Percentiles rank a stretch among this genome's conserved stretches.
Conservation (phyloP, 2,888 invertebrate genomes). For the Incurvaria masculella region DNA sequence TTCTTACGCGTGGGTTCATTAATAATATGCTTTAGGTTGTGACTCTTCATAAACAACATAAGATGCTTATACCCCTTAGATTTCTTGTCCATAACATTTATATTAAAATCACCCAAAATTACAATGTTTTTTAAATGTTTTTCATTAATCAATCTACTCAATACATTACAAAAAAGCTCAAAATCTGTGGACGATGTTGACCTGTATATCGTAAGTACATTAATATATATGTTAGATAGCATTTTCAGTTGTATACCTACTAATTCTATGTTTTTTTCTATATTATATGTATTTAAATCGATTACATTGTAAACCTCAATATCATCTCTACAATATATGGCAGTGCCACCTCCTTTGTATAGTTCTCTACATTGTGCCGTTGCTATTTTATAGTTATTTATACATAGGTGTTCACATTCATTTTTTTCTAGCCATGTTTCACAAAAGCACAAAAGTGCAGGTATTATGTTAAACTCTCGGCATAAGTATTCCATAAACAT, state of each 20-base stretch:
- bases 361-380: background rate
- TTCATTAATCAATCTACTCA: background rate
- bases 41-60: background rate
- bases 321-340: background rate
- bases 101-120: background rate
- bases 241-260: background rate
- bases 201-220: background rate
- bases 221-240: background rate
- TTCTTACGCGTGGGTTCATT: background rate
- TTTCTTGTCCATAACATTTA: background rate
- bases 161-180: background rate
- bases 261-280: background rate
- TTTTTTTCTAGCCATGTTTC: background rate
- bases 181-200: background rate
- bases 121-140: background rate
- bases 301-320: background rate
- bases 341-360: background rate
- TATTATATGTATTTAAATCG: background rate
- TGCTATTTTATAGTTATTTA: background rate
- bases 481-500: background rate
- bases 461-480: background rate
- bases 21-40: background rate
- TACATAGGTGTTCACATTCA: background rate
- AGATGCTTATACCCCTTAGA: background rate
- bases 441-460: background rate